These are phyloP conservation scores for Sicus ferrugineus DNA, from an alignment of 2,888 invertebrate genomes.

Conservation along the genomic window DNA sequence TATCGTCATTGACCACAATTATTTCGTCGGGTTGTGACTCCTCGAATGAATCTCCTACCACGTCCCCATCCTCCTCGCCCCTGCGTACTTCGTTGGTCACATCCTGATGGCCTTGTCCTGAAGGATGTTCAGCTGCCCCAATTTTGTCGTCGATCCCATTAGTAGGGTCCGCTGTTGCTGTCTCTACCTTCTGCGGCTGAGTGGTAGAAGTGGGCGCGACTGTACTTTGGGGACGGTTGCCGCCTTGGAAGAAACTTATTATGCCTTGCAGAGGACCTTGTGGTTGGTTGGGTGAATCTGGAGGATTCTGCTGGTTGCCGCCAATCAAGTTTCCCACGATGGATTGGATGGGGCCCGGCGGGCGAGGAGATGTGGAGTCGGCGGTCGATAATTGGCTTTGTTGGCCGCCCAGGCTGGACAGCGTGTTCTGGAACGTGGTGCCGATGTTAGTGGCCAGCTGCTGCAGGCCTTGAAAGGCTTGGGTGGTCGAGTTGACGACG, in stretches of 20 bases:
- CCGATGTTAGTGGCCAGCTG: conserved; percentile 56
- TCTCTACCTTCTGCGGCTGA: conserved; percentile 15
- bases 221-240: conserved; percentile 51
- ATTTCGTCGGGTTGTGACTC: conserved; percentile 54
- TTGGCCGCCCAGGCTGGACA: conserved; percentile 51
- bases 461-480: conserved; percentile 57
- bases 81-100: conserved; percentile 50
- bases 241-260: conserved; percentile 58
- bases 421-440: conserved; percentile 54
- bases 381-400: conserved; percentile 38
- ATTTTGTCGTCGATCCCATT: conserved; percentile 39
- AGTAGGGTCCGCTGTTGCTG: conserved; percentile 32
- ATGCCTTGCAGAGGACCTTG: conserved; percentile 58
- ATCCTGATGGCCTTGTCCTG: conserved; percentile 38
- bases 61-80: conserved; percentile 53
- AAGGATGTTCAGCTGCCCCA: conserved; percentile 32
- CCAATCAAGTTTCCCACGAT: conserved; percentile 57
- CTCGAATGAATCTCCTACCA: conserved; percentile 57
- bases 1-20: conserved; percentile 59
- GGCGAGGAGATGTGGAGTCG: conserved; percentile 53
- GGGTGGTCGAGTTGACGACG: conserved; percentile 54
- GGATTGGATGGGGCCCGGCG: conserved; percentile 58
- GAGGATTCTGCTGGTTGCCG: conserved; percentile 45
- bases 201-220: conserved; percentile 37
- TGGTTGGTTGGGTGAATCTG: conserved; percentile 44